Evolutionary conservation across 2,888 invertebrate genomes (phyloP), one percentile per base, ranked within the genome.

Genomic region (Portevinia maculata): DNA sequence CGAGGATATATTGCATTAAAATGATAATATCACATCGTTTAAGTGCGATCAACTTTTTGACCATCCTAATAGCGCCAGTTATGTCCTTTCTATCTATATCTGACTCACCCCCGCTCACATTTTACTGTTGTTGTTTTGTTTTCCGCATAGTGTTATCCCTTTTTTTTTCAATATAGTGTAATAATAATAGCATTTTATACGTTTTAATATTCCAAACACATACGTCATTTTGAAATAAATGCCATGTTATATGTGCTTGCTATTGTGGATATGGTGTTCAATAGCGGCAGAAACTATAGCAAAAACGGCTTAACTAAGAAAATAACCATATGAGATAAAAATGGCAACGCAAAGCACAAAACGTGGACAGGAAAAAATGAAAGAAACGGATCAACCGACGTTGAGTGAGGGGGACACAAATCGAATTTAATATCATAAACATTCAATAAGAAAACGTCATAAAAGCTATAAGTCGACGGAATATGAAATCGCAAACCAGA

Each of bases 401-500:
- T 8, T 41, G 30, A 15, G 21, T 6, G 52, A 17, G 32, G 60
- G 75, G 75, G 79, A 84, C 65, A 78, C 85, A 89, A 89, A 89
- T 89, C 88, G 88, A 89, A 89, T 89, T 89, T 90, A 88, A 90
- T 89, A 90, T 89, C 88, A 90, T 90, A 90, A 90, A 89, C 89
- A 90, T 90, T 90, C 89, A 90, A 90, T 90, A 89, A 89, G 89
- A 87, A 86, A 86, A 86, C 85, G 85, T 71, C 83, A 78, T 83
- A 83, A 83, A 83, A 83, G 83, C 76, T 78, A 67, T 83, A 83
- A 83, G 83, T 73, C 83, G 76, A 78, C 65, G 70, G 75, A 83
- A 83, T 83, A 83, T 83, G 83, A 83, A 78, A 83, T 83, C 74
- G 55, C 59, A 70, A 52, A 75, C 75, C 62, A 64, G 37, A 44